Conservation (phyloP, 2,113 vertebrate genomes). For the Saguinus midas region DNA sequence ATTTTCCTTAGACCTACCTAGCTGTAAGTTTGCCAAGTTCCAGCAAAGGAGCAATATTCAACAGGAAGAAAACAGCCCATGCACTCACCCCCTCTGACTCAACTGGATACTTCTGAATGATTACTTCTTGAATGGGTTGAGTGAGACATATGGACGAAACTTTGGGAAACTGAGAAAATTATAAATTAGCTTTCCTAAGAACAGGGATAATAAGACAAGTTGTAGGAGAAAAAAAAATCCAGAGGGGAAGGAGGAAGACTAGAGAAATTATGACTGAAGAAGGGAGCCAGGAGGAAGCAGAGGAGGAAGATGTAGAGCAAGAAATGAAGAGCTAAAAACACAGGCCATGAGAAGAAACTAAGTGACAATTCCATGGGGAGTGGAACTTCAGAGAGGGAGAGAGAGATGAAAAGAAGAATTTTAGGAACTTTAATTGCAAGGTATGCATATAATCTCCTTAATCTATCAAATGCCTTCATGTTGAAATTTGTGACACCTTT, state of each 20-base stretch:
- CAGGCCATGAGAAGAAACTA: background rate
- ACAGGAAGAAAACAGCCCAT: background rate
- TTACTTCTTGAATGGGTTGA: background rate
- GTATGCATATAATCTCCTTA: background rate
- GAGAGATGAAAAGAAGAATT: background rate
- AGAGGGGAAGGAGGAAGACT: background rate
- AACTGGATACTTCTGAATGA: background rate
- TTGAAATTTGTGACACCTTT: background rate
- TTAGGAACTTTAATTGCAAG: background rate
- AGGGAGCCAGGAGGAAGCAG: fast-evolving
- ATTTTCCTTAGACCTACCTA: background rate
- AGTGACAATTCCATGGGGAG: background rate
- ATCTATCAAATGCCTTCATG: background rate
- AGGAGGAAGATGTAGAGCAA: background rate
- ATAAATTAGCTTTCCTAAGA: background rate
- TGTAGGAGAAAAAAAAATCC: background rate
- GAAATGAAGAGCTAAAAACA: background rate
- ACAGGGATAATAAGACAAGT: fast-evolving
- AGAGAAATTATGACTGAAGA: background rate
- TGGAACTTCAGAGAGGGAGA: background rate
- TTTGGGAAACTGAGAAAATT: background rate
- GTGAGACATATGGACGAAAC: background rate
- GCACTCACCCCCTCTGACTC: fast-evolving
- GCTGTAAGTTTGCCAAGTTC: background rate
- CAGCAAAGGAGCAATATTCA: background rate